Evolutionary conservation across 2,797 vertebrate genomes (phyloP).

Genomic region (Sphenopsis melanotis): DNA sequence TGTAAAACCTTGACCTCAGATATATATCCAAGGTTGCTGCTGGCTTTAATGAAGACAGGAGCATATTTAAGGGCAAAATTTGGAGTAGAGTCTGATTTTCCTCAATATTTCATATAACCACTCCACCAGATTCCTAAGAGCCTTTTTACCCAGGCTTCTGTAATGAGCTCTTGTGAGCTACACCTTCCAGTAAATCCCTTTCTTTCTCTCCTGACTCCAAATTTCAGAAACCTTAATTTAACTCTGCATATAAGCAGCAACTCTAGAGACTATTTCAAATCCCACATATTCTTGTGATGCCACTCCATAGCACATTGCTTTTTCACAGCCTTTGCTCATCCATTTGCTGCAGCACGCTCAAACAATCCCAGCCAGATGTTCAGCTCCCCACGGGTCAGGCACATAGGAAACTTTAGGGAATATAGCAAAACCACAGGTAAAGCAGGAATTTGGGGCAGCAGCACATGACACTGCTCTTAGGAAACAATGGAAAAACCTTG

Average conservation of each 20-base stretch:
- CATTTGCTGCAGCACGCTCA: neutral
- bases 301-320: accelerated
- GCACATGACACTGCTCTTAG: neutral
- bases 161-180: conserved; percentile 16
- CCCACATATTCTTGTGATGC: neutral
- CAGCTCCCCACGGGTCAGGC: neutral
- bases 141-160: neutral
- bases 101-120: neutral
- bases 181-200: neutral
- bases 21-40: neutral
- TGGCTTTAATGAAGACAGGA: neutral
- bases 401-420: neutral
- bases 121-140: neutral
- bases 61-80: neutral
- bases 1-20: conserved; percentile 1
- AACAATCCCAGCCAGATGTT: neutral
- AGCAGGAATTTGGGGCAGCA: neutral
- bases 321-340: neutral
- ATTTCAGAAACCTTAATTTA: conserved; percentile 49
- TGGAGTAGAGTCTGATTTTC: neutral
- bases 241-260: neutral
- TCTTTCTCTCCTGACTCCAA: neutral
- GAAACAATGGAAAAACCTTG: neutral
- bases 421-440: neutral
- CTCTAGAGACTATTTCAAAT: conserved; percentile 23